These are phyloP conservation scores for Thelaira solivaga DNA, from an alignment of 2,888 invertebrate species.

Conservation along the genomic window DNA sequence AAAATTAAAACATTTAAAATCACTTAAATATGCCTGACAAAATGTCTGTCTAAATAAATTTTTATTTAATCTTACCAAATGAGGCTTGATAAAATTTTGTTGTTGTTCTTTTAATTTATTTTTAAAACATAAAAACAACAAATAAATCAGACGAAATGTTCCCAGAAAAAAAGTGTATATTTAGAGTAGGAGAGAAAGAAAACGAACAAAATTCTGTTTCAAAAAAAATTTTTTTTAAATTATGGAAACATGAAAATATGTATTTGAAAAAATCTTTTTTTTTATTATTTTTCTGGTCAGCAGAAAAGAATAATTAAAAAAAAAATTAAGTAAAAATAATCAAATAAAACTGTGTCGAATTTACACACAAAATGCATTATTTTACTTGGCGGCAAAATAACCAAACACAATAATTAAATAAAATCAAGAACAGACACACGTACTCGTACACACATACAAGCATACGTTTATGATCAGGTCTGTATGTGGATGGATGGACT, in stretches of 20 bases:
- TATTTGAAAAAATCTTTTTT: conserved; percentile 9
- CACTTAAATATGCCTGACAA: conserved; percentile 48
- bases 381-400: conserved; percentile 40
- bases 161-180: neutral
- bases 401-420: conserved; percentile 7
- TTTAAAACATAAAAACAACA: conserved; percentile 31
- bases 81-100: conserved; percentile 50
- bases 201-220: conserved; percentile 33
- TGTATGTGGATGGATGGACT: conserved; percentile 38
- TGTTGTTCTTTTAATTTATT: conserved; percentile 12
- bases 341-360: conserved; percentile 57
- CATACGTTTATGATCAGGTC: conserved; percentile 29
- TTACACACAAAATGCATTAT: conserved; percentile 30
- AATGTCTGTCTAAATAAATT: conserved; percentile 53
- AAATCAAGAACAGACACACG: neutral
- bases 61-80: conserved; percentile 51
- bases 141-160: conserved; percentile 48
- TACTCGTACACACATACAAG: neutral
- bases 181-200: conserved; percentile 1
- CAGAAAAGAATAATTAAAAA: conserved; percentile 18
- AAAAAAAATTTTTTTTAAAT: conserved; percentile 53
- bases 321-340: conserved; percentile 5
- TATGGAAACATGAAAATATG: conserved; percentile 56
- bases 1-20: conserved; percentile 11
- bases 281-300: conserved; percentile 20